Base-by-base conservation (phyloP, 92 coral and sea anemone genomes). In the Muricea muricata region DNA sequence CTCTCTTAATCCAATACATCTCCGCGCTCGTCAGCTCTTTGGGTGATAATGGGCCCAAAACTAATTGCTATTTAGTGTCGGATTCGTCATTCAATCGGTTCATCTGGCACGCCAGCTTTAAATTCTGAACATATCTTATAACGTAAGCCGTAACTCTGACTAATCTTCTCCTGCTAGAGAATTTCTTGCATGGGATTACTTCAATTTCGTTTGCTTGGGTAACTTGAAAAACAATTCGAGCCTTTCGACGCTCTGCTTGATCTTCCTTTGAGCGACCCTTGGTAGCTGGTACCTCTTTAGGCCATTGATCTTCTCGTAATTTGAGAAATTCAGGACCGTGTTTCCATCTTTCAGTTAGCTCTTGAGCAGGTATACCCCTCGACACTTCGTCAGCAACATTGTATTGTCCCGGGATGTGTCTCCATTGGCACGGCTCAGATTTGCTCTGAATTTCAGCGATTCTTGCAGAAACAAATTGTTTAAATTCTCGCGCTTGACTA, bases 351-450 rank as follows among this genome's bases (percentile, higher is more conserved):
- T 54, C 69, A 52, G 73, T 52, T 12, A 23, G 39, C 50, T n/a
- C 48, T 45, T 85, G 65, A 42, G 75, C 71, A 21, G 10, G 47
- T 23, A 75, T 6, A 11, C 88, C 88, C 4, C 76, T 65, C 0
- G 84, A 85, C 3, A 45, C 54, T 45, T 77, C 68, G 75, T 85
- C 89, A 17, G 89, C 78, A 42, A 46, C 67, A 47, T 52, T 86
- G 18, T 15, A 29, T 20, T 63, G 48, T 7, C 84, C 89, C 15
- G 60, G 37, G 17, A 60, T 47, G 73, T 56, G 60, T 17, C 54
- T 17, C 86, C 86, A 70, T 30, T 82, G 82, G 5, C 11, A 1
- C 17, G 82, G 81, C 9, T 73, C 47, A 7, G 84, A 57, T 35
- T 45, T 46, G 9, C 63, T 67, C 14, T 85, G 31, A 41, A 85